Conservation (phyloP, 2,888 invertebrate species). For the Endotricha flammealis region DNA sequence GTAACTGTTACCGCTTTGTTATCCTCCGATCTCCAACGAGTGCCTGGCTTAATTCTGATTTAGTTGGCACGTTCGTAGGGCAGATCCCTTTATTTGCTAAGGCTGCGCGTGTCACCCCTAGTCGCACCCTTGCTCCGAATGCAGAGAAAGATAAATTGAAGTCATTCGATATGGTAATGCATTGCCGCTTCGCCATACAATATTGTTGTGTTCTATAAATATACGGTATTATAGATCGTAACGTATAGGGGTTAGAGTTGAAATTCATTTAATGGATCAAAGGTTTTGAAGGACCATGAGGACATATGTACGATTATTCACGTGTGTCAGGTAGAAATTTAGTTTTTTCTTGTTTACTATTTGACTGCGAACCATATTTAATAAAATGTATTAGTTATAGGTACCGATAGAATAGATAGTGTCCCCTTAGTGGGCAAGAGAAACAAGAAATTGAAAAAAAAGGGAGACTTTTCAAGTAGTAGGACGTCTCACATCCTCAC, state of each 20-base stretch:
- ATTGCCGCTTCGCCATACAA: constrained; percentile 28
- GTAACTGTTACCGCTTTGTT: not conserved
- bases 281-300: too few species aligned
- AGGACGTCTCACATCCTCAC: too few species aligned
- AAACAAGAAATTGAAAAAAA: too few species aligned
- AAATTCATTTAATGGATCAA: not conserved
- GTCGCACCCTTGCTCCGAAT: constrained; percentile 33
- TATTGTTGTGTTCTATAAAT: constrained; percentile 1
- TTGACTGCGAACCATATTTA: too few species aligned
- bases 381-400: too few species aligned
- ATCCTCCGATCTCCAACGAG: not conserved
- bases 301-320: too few species aligned
- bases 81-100: constrained; percentile 36
- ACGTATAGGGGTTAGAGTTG: not conserved
- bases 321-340: too few species aligned
- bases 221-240: not conserved
- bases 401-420: too few species aligned
- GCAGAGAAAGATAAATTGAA: constrained; percentile 43
- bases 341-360: too few species aligned
- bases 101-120: constrained; percentile 31
- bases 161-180: constrained; percentile 43
- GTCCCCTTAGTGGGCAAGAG: too few species aligned
- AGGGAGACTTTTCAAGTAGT: too few species aligned
- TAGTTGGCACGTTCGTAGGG: constrained; percentile 15
- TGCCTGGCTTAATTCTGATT: constrained; percentile 35